phyloP scores from a whole-genome alignment of 2,113 vertebrate species.

The Labeo catla region DNA sequence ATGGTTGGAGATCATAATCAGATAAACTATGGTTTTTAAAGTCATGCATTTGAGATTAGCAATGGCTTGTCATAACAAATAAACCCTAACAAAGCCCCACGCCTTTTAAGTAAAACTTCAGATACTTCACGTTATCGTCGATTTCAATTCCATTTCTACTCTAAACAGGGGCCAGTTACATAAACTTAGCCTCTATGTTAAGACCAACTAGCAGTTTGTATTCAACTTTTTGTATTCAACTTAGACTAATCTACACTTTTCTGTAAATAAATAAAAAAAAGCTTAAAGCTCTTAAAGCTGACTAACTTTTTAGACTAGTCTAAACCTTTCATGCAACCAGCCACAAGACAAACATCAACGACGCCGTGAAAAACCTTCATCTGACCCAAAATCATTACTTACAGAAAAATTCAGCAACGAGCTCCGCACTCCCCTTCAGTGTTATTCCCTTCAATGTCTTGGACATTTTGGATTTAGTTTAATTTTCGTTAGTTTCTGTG shows the following conservation, averaged over 20 bases:
- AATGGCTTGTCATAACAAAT: not conserved
- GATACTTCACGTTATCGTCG: not conserved
- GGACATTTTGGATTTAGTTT: constrained; percentile 65
- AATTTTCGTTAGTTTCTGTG: not conserved
- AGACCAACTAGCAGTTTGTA: too few species aligned
- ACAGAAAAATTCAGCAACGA: constrained; percentile 95
- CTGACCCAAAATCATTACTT: constrained; percentile 62
- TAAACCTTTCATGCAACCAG: too few species aligned
- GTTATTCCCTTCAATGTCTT: constrained; percentile 84
- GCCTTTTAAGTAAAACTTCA: not conserved
- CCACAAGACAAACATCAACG: not conserved
- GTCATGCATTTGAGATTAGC: not conserved
- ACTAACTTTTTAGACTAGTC: too few species aligned
- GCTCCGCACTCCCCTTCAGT: constrained; percentile 88
- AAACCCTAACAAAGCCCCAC: not conserved
- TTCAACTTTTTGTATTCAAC: too few species aligned
- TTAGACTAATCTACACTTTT: too few species aligned
- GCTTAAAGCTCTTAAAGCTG: too few species aligned
- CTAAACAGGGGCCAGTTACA: too few species aligned
- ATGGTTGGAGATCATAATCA: not conserved
- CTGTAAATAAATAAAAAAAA: too few species aligned
- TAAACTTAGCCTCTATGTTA: too few species aligned
- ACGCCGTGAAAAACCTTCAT: not conserved
- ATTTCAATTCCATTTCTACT: not conserved
- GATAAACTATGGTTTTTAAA: not conserved